These are phyloP conservation scores for Maccullochella peelii DNA, from an alignment of 2,113 vertebrate species.

Conservation along the genomic window DNA sequence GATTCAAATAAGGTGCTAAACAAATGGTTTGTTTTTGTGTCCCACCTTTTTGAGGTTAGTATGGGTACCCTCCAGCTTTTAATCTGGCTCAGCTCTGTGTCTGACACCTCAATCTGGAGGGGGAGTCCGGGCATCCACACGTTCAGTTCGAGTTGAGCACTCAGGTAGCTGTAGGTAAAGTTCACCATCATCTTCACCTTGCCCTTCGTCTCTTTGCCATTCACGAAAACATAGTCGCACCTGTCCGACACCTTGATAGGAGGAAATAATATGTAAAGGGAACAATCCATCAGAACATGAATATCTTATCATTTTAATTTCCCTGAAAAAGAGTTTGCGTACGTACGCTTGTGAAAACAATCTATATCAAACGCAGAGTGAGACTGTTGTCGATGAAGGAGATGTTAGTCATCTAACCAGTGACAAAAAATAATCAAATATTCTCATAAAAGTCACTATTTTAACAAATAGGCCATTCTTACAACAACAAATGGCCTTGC, in stretches of 20 bases:
- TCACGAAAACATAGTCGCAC: conserved; percentile 95
- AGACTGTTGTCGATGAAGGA: conserved; percentile 42
- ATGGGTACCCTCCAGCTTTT: conserved; percentile 95
- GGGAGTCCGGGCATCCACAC: conserved; percentile 94
- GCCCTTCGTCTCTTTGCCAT: conserved; percentile 94
- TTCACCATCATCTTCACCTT: conserved; percentile 89
- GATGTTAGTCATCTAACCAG: conserved; percentile 50
- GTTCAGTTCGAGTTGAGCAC: conserved; percentile 88
- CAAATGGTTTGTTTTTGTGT: conserved; percentile 25
- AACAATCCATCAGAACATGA: conserved; percentile 5
- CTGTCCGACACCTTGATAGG: conserved; percentile 91
- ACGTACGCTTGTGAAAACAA: conserved; percentile 40
- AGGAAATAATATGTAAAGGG: conserved; percentile 8
- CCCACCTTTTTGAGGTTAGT: conserved; percentile 89
- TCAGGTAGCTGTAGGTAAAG: conserved; percentile 95
- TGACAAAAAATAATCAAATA: conserved; percentile 68
- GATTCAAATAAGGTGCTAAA: conserved; percentile 5
- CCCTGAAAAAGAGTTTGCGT: conserved; percentile 31
- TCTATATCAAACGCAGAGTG: conserved; percentile 49
- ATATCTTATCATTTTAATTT: conserved; percentile 35
- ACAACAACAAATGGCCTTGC: conserved; percentile 69
- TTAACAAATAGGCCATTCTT: conserved; percentile 65
- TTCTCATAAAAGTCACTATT: conserved; percentile 69
- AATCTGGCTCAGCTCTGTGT: conserved; percentile 94
- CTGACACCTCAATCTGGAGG: conserved; percentile 93